Evolutionary conservation across 2,113 vertebrate genomes (phyloP), one percentile per base, ranked within the genome.

Genomic region (Hippolais icterina): DNA sequence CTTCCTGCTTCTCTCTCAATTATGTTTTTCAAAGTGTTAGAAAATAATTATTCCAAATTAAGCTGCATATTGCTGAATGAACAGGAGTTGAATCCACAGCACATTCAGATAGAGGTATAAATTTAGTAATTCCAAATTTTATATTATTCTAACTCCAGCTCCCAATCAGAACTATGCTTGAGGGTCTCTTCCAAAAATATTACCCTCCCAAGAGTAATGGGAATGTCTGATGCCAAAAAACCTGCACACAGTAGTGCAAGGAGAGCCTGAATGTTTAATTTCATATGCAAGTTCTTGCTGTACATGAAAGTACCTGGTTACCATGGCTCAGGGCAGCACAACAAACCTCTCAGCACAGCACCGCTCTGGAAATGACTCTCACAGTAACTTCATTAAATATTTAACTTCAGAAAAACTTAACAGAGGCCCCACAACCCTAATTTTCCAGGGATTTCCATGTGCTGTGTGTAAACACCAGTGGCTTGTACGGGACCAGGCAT

Each of bases 11-110:
- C 60, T 31, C 22, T 52, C 49, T 87, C 86, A 89, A 31, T 83
- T 85, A 42, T 1, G 4, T 60, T 89, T 83, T 83, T 75, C 44
- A 69, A n/a, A 70, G 42, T 50, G 46, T 52, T 78, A 60, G 42
- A 63, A 89, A 94, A 70, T 66, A 87, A 89, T 91, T 87, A 79
- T 93, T 93, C 91, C 23, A 63, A 76, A 87, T 94, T 52, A 83
- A 35, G 10, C 15, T 85, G 29, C 46, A 24, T 76, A 42, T 80
- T 65, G 33, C 50, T 80, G 70, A 91, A 64, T 0, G 0, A 95
- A 84, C 23, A 87, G 39, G 20, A 90, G 54, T 50, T 83, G 44
- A 76, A 91, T 79, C 56, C 89, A 74, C 7, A 53, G 37, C 33
- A 27, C 39, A 65, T 80, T 92, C 83, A 82, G 22, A 28, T 37